Base-by-base conservation (phyloP, 2,888 invertebrate species). In the Cerastoderma edule region DNA sequence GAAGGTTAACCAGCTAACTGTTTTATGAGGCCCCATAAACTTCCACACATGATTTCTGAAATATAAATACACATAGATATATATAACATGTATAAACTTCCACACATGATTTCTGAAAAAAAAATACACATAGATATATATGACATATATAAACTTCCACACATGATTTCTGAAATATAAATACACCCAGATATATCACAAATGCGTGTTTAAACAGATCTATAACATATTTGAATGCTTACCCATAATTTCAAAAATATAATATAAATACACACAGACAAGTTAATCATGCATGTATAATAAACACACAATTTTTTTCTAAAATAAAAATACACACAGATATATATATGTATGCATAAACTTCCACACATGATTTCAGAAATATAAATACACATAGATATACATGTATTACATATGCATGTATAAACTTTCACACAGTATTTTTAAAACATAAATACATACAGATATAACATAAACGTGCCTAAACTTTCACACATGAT, bases 41-140 rank as follows among this genome's bases (percentile, higher is more conserved):
- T 57, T 66, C 75, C 75, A 75, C 16, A 63, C 53, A 53, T 75
- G 60, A 39, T 75, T 75, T 70, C 75, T 75, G 75, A 54, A 75
- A 69, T 28, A 28, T 8, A 22, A 44, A 10, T 28, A 27, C 10
- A 28, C 28, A 28, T 13, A 46, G 56, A 33, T 33, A n/a, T 53
- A 22, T 16, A 16, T 32, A 27, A 48, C n/a, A 33, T n/a, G 10
- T 4, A 1, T 32, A 3, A 44, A 27, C 19, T 27, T 30, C 30
- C 44, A 19, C 2, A 10, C 63, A 35, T 13, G 24, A 6, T 50
- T 6, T 50, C 22, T 50, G 22, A 10, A 13, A 10, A 22, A n/a
- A n/a, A 16, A 13, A 50, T 50, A n/a, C 22, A 50, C 10, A 6
- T 22, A 6, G 10, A n/a, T n/a, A 13, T n/a, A n/a, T 22, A n/a